Conservation (phyloP, 1,140 invertebrate genomes). For the Bombus fervidus region DNA sequence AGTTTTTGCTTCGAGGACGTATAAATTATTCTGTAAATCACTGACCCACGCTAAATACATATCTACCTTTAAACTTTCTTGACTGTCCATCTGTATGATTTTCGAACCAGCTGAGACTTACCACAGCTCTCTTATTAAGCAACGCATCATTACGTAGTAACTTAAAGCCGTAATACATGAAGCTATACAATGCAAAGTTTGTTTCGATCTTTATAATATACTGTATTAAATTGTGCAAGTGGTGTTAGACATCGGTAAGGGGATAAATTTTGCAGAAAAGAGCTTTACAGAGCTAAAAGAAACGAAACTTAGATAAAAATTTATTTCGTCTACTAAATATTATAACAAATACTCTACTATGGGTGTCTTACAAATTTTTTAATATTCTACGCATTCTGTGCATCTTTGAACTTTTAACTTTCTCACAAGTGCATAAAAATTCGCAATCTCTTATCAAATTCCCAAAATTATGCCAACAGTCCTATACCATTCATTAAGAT, state of each 20-base stretch:
- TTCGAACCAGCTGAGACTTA: background rate
- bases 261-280: too few species aligned
- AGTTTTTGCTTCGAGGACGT: background rate
- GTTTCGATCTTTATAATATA: background rate
- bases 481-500: too few species aligned
- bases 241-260: too few species aligned
- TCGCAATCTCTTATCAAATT: too few species aligned
- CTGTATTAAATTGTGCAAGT: too few species aligned
- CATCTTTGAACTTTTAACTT: too few species aligned
- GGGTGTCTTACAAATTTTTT: too few species aligned
- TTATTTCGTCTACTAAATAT: background rate
- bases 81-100: background rate
- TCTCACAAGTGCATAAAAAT: too few species aligned
- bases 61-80: background rate
- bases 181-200: background rate
- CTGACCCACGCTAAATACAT: background rate
- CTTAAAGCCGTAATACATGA: background rate
- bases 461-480: too few species aligned
- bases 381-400: too few species aligned
- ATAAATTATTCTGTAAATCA: background rate
- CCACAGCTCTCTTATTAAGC: background rate
- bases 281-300: too few species aligned
- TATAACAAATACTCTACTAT: background rate
- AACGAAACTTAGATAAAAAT: background rate
- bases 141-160: background rate